Evolutionary conservation across 1,140 invertebrate species (phyloP).

Genomic region (Akabosia matsudoensis): DNA sequence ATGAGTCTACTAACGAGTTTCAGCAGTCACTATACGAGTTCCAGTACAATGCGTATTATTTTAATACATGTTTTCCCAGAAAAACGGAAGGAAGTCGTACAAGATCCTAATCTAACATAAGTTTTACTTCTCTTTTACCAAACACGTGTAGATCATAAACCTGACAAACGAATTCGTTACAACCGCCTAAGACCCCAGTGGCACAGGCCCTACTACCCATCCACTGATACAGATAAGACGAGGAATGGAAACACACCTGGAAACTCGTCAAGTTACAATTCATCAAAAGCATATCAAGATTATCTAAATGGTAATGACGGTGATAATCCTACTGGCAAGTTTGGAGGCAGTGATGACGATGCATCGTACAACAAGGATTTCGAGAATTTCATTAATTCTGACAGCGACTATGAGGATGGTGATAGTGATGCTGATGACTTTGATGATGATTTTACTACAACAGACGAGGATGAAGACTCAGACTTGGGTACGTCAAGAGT

Average conservation of each 20-base stretch:
- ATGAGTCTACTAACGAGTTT: no score
- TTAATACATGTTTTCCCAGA: neutral
- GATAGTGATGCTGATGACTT: slow-evolving; percentile 1
- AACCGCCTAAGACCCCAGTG: slow-evolving; percentile 10
- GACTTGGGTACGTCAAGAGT: neutral
- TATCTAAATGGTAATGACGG: neutral
- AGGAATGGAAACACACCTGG: neutral
- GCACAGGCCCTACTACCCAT: slow-evolving; percentile 5
- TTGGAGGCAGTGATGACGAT: neutral
- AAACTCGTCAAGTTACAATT: neutral
- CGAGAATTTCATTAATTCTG: neutral
- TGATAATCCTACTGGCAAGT: neutral
- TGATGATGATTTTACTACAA: slow-evolving; percentile 4
- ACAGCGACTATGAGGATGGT: slow-evolving; percentile 1
- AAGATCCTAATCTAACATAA: neutral
- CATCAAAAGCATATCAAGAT: slow-evolving; percentile 7
- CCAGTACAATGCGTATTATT: neutral
- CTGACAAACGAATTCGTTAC: slow-evolving; percentile 2
- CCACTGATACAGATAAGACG: neutral
- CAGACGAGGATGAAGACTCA: neutral
- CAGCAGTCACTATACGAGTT: no score
- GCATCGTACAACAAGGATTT: neutral
- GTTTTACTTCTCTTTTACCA: neutral
- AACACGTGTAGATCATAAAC: slow-evolving; percentile 1
- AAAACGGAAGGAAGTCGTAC: no score